A percentile compares a stretch with the other conserved stretches of the same genome.
phyloP scores from a whole-genome alignment of 2,888 invertebrate species.

The Monochamus alternatus region DNA sequence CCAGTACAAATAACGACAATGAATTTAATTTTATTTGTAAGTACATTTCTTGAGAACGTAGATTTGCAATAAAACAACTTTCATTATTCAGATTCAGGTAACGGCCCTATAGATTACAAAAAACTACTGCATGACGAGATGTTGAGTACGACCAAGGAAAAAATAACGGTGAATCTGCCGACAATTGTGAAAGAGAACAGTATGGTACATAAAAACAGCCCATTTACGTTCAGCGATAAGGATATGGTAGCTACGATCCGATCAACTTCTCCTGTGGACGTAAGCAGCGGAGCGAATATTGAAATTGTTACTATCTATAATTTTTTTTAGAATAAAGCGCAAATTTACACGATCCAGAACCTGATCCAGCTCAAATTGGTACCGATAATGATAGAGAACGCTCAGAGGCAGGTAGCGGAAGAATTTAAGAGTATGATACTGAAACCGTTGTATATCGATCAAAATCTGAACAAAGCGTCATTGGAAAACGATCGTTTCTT shows the following conservation, averaged over 20 bases:
- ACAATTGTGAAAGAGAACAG: slow-evolving; percentile 69
- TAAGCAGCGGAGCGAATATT: slow-evolving; percentile 37
- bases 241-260: slow-evolving; percentile 71
- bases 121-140: slow-evolving; percentile 64
- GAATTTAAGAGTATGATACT: slow-evolving; percentile 73
- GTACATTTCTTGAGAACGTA: slow-evolving; percentile 40
- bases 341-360: slow-evolving; percentile 69
- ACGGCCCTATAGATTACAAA: slow-evolving; percentile 60
- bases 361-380: slow-evolving; percentile 72
- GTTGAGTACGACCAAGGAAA: slow-evolving; percentile 60
- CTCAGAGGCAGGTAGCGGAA: slow-evolving; percentile 70
- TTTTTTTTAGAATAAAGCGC: slow-evolving; percentile 57
- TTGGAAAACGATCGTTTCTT: slow-evolving; percentile 60
- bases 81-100: slow-evolving; percentile 51
- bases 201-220: slow-evolving; percentile 68
- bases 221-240: slow-evolving; percentile 68
- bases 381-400: slow-evolving; percentile 67
- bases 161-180: slow-evolving; percentile 68
- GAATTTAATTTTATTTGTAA: slow-evolving; percentile 65
- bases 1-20: slow-evolving; percentile 50
- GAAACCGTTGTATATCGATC: slow-evolving; percentile 71
- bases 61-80: neutral
- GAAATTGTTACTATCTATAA: neutral
- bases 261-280: slow-evolving; percentile 60
- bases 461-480: slow-evolving; percentile 56